These are phyloP conservation scores for Crotalus tigris DNA, from an alignment of 2,113 vertebrate genomes.

Conservation along the genomic window DNA sequence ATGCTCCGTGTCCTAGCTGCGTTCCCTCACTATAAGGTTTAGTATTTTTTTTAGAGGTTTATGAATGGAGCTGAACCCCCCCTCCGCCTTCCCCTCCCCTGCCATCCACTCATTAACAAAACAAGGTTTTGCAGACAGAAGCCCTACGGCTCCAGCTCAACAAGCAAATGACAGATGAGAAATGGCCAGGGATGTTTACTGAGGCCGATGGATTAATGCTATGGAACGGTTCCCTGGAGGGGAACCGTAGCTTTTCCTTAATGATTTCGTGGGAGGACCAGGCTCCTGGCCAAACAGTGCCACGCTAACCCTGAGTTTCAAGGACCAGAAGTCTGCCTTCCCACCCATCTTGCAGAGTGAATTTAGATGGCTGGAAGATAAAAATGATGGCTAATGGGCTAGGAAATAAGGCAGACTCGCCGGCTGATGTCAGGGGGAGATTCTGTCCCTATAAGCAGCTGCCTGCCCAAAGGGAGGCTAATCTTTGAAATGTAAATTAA, in stretches of 20 bases:
- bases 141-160: conserved; percentile 37
- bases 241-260: conserved; percentile 22
- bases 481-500: not conserved
- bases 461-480: not conserved
- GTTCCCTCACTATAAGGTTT: conserved; percentile 6
- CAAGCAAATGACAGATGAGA: conserved; percentile 30
- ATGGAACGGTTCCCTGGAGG: conserved; percentile 30
- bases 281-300: conserved; percentile 4
- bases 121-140: conserved; percentile 13
- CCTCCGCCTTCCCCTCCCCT: too few species aligned
- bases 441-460: not conserved
- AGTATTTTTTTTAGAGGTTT: conserved; percentile 15
- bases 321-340: not conserved
- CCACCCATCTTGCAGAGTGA: not conserved
- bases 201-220: conserved; percentile 22
- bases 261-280: not conserved
- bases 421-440: not conserved
- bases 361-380: not conserved
- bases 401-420: accelerated
- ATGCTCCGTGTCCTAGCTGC: not conserved
- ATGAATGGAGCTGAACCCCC: not conserved
- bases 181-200: conserved; percentile 29
- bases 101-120: conserved; percentile 21
- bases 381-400: accelerated
- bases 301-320: not conserved